Conservation (phyloP, 2,888 invertebrate species). For the Thysanoteuthis rhombus region DNA sequence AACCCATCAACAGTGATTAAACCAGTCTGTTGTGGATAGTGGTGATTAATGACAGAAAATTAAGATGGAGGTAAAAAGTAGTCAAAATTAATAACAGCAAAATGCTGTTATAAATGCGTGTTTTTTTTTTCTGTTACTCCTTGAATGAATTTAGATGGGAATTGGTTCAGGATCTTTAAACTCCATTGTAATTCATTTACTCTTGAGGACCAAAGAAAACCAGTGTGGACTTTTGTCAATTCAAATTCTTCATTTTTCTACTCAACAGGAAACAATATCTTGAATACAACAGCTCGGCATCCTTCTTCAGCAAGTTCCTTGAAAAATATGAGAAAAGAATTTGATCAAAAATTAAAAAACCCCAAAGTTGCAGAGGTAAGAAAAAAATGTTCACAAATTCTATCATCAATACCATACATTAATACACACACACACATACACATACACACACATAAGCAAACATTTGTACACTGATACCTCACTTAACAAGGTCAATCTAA, state of each 20-base stretch:
- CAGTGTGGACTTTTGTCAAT: not conserved
- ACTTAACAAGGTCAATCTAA: too few relatives aligned
- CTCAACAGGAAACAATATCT: constrained; percentile 51
- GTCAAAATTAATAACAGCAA: too few relatives aligned
- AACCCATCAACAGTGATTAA: too few relatives aligned
- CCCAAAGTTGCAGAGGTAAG: not conserved
- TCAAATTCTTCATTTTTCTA: not conserved
- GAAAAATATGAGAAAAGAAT: not conserved
- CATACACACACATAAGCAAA: not conserved
- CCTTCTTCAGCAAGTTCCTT: not conserved
- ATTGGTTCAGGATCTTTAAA: not conserved
- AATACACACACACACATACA: not conserved
- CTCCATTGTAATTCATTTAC: too few relatives aligned
- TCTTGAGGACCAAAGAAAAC: too few relatives aligned
- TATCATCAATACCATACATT: too few relatives aligned
- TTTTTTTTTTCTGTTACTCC: not conserved
- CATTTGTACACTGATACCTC: not conserved
- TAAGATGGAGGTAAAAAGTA: too few relatives aligned
- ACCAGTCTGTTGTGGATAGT: too few relatives aligned
- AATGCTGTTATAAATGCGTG: not conserved
- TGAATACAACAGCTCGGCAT: constrained; percentile 53
- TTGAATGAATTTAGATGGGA: not conserved
- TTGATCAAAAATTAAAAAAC: not conserved
- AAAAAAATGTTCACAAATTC: not conserved
- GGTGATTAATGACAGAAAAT: too few relatives aligned